Evolutionary conservation across 2,797 vertebrate species (phyloP).

Genomic region (Perodicticus potto): DNA sequence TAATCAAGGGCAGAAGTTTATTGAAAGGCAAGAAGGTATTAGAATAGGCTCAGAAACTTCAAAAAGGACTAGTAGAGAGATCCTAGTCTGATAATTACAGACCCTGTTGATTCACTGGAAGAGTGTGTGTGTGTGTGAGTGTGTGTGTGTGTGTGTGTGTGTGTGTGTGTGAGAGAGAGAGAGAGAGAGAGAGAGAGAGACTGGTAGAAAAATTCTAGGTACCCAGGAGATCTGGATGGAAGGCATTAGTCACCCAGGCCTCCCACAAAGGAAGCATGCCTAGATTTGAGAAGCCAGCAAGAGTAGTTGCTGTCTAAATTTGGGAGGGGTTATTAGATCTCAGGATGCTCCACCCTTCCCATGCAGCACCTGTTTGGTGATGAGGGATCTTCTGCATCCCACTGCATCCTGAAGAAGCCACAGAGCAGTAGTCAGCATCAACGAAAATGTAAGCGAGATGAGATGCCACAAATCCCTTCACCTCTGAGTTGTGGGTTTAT

Average conservation of each 20-base stretch:
- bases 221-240: not conserved
- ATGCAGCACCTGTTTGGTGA: not conserved
- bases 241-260: not conserved
- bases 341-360: not conserved
- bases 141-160: not conserved
- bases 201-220: not conserved
- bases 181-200: too few species aligned
- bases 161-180: too few species aligned
- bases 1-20: not conserved
- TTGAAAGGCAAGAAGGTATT: not conserved
- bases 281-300: not conserved
- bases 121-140: not conserved
- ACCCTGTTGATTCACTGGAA: not conserved
- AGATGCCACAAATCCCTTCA: not conserved
- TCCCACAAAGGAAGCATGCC: not conserved
- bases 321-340: not conserved
- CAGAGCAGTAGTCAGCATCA: not conserved
- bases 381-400: not conserved
- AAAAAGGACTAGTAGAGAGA: not conserved
- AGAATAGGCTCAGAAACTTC: not conserved
- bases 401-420: not conserved
- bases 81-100: not conserved
- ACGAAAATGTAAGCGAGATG: not conserved
- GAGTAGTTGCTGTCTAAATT: not conserved
- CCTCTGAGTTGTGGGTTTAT: not conserved